phyloP scores from a whole-genome alignment of 2,797 vertebrate genomes.

The Erethizon dorsatum region DNA sequence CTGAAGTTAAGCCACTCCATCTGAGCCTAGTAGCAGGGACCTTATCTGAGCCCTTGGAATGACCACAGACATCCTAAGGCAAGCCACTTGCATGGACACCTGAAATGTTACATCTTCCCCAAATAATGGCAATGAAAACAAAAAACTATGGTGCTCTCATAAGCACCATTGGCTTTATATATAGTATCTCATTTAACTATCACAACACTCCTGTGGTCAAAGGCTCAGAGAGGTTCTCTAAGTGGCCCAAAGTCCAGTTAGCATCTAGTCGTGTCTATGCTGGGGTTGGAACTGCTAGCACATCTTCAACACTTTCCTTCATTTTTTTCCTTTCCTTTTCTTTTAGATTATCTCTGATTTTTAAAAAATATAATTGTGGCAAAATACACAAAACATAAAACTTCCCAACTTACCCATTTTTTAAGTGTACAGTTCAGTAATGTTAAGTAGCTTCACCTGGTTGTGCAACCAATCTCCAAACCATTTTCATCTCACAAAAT shows the following conservation, averaged over 20 bases:
- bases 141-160: not conserved
- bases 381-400: not conserved
- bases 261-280: not conserved
- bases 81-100: not conserved
- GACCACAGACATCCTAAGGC: not conserved
- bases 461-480: not conserved
- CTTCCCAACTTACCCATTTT: not conserved
- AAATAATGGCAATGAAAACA: not conserved
- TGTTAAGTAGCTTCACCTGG: not conserved
- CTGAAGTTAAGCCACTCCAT: not conserved
- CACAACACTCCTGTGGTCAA: not conserved
- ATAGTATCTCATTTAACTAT: not conserved
- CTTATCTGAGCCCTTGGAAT: not conserved
- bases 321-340: not conserved
- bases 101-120: not conserved
- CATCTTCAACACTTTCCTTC: not conserved
- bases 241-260: not conserved
- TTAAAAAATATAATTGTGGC: not conserved
- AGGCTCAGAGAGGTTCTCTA: not conserved
- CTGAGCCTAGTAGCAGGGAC: not conserved
- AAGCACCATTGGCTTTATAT: not conserved
- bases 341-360: conserved; percentile 7
- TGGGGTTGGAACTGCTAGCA: not conserved
- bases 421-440: not conserved
- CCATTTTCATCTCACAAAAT: not conserved